Evolutionary conservation across 2,113 vertebrate species (phyloP), one percentile per base, ranked within the genome.

Genomic region (Pseudopipra pipra): DNA sequence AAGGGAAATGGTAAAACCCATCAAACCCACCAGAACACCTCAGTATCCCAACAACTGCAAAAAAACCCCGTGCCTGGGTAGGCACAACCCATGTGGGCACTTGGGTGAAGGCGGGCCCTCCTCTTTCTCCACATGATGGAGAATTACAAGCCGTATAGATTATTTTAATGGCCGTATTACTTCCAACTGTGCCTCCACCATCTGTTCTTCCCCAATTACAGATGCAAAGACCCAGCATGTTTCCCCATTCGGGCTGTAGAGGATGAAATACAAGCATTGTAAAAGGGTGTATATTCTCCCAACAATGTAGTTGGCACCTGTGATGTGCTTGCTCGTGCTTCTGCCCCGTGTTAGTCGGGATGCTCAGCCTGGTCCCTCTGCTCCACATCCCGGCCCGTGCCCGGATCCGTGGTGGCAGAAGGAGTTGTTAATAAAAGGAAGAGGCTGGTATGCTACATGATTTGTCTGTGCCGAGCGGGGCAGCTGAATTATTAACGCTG

Each of bases 181-280:
- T 96, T 98, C 97, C 97, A 97, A 97, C 97, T 93, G 97, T 81
- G 47, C 85, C 81, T 96, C 89, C 65, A 81, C 97, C 98, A 98
- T 98, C 98, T 98, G 98, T 97, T 98, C 97, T 94, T 97, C 89
- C 95, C 97, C 98, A 98, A 98, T 98, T 98, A 98, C 7, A 44
- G 95, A 98, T 98, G 97, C 97, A 98, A 92, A 97, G 98, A 95
- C 96, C 94, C 98, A 98, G 97, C 97, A n/a, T 98, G 97, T 74
- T 96, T 97, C 97, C 97, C 96, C 98, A 96, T 98, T 97, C 79
- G 63, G 54, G 97, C 96, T 97, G 95, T 97, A 97, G 96, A 98
- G 97, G 94, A 97, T 98, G 97, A 98, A 98, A 98, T 98, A 98
- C 67, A 97, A 93, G 89, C 8, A 4, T 76, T 89, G 90, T 97